Conservation (phyloP, 2,888 invertebrate genomes). For the Agrochola lota region DNA sequence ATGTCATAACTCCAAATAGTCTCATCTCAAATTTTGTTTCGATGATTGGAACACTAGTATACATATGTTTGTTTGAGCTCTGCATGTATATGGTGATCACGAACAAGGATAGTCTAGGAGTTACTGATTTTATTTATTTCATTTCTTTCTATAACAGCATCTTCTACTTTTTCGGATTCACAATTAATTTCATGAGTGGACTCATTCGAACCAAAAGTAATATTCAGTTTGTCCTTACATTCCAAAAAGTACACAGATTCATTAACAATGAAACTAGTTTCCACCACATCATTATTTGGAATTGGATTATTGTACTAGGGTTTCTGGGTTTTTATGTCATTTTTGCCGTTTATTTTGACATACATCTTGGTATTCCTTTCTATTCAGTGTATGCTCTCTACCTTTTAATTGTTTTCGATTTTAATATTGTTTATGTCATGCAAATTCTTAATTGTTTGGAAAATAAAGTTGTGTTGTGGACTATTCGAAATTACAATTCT, state of each 20-base stretch:
- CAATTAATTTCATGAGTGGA: conserved; percentile 13
- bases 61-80: not conserved
- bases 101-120: not conserved
- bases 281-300: not conserved
- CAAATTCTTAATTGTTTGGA: conserved; percentile 5
- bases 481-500: not conserved
- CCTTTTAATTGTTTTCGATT: not conserved
- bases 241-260: conserved; percentile 43
- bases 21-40: conserved; percentile 6
- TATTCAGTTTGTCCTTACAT: conserved; percentile 27
- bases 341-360: not conserved
- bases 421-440: conserved; percentile 5
- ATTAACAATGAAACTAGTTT: conserved; percentile 16
- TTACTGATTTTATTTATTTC: too few relatives aligned
- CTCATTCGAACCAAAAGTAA: conserved; percentile 13
- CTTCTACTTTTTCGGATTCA: conserved; percentile 17
- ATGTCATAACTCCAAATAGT: conserved; percentile 14
- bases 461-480: conserved; percentile 20
- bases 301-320: conserved; percentile 22
- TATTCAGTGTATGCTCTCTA: not conserved
- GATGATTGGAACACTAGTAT: conserved; percentile 3
- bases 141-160: not conserved
- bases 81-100: too few relatives aligned
- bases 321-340: not conserved
- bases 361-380: not conserved